Evolutionary conservation across 2,797 vertebrate species (phyloP), one percentile per base, ranked within the genome.

Genomic region (Sphaeramia orbicularis): DNA sequence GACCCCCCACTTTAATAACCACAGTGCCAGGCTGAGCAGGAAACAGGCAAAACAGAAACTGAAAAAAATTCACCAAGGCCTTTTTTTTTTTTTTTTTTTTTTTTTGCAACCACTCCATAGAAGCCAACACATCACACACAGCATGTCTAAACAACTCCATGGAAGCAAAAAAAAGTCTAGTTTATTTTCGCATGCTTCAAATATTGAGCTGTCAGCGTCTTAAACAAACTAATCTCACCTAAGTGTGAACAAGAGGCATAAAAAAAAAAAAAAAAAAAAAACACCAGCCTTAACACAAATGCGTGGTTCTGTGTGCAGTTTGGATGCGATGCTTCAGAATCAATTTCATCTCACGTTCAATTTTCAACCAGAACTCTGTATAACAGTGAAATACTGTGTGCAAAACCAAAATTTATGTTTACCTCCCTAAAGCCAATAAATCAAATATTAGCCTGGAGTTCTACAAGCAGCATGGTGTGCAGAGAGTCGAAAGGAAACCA

Each of bases 1-100:
- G 80, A 81, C 83, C 87, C 81, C 85, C 83, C 78, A 84, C 67
- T 24, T 47, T 70, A 60, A 80, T 1, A 50, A 72, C 71, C 80
- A 12, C 76, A 48, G 66, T n/a, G 61, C 71, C 70, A 78, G 37
- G 37, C 60, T 50, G 51, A 65, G 65, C 69, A 65, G 78, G 76
- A 84, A 80, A 55, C 64, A 68, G 43, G 65, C 67, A 63, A 21
- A 38, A 18, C 10, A 18, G 2, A 12, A 18, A 15, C 43, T 35
- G 18, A n/a, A n/a, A n/a, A n/a, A n/a, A n/a, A n/a, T n/a, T n/a
- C n/a, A n/a, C n/a, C n/a, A n/a, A n/a, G n/a, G n/a, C n/a, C n/a
- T n/a, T n/a, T n/a, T n/a, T n/a, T n/a, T n/a, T n/a, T n/a, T n/a
- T n/a, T n/a, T n/a, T n/a, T n/a, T n/a, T n/a, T n/a, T n/a, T n/a